Evolutionary conservation across 2,113 vertebrate species (phyloP), one percentile per base, ranked within the genome.

Genomic region (Paradisaea rubra): DNA sequence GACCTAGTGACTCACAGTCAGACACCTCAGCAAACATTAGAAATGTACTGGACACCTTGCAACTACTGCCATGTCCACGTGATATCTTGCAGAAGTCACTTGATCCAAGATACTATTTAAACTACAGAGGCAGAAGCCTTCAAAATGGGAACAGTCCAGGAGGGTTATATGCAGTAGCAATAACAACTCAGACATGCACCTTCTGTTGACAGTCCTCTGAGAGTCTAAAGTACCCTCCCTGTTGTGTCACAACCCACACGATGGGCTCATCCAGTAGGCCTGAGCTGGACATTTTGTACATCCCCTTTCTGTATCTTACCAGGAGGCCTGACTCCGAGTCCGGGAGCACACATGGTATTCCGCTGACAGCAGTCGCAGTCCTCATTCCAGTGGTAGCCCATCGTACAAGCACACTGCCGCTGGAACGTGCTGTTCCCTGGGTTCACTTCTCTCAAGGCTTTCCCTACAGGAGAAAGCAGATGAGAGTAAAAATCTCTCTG

Each of bases 341-440:
- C 99, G 0, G 98, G 96, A 8, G 70, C 70, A 69, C 99, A 99
- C 61, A 95, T 86, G 45, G 95, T 87, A 64, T 99, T 99, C 54
- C 93, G 91, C 86, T 98, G 98, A 44, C 99, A 99, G 97, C 95
- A 99, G 94, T 98, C 98, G 3, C 99, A 99, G 97, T 99, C 99
- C 71, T 98, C 97, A 42, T 92, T 98, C 93, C 99, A 99, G 89
- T 99, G 98, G 92, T 98, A 98, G 37, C 98, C 98, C 2, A 97
- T 10, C 0, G 42, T 97, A 81, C 99, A 99, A 54, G 96, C 98
- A 73, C 99, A 99, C 28, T 97, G 97, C 92, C 97, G 97, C 94
- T 93, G 99, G 95, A 94, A 63, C 3, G 98, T 95, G 87, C 91
- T 65, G 96, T 99, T 99, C 52, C 98, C 98, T 18, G 96, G 96